phyloP scores from a whole-genome alignment of 2,113 vertebrate genomes.

The Anseranas semipalmata region DNA sequence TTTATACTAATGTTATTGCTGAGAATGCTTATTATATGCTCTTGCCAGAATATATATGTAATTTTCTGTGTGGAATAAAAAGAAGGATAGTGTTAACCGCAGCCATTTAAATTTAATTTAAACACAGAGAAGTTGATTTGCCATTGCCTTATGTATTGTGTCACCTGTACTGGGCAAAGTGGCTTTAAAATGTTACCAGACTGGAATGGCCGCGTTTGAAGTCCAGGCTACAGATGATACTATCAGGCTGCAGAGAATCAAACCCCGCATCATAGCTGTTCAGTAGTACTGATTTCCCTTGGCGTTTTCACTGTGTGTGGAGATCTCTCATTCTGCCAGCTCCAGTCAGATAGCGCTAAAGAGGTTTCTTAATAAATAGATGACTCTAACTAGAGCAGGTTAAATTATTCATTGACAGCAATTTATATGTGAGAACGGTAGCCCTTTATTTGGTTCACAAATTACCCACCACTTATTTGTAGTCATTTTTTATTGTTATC shows the following conservation, averaged over 20 bases:
- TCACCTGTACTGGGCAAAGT: not conserved
- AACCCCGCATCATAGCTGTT: not conserved
- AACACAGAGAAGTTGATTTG: not conserved
- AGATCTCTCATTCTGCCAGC: slow-evolving; percentile 1
- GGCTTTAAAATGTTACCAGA: not conserved
- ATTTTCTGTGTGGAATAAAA: not conserved
- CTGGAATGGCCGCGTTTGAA: not conserved
- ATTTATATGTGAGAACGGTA: not conserved
- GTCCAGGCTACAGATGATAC: not conserved
- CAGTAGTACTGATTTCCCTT: slow-evolving; percentile 17
- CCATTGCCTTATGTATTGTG: not conserved
- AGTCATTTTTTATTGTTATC: slow-evolving; percentile 11
- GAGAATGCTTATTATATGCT: not conserved
- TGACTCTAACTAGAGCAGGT: not conserved
- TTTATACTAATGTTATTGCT: not conserved
- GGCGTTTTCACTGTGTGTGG: not conserved
- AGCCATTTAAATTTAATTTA: not conserved
- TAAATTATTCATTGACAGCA: slow-evolving; percentile 46
- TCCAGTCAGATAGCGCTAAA: not conserved
- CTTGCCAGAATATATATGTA: not conserved
- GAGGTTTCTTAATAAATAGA: slow-evolving; percentile 5
- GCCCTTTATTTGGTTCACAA: slow-evolving; percentile 26
- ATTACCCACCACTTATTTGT: slow-evolving; percentile 12
- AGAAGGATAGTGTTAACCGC: not conserved
- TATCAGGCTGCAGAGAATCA: not conserved